Percentiles rank a stretch among this genome's conserved stretches.
phyloP scores from a whole-genome alignment of 2,113 vertebrate genomes.

The Bothrops jararaca region DNA sequence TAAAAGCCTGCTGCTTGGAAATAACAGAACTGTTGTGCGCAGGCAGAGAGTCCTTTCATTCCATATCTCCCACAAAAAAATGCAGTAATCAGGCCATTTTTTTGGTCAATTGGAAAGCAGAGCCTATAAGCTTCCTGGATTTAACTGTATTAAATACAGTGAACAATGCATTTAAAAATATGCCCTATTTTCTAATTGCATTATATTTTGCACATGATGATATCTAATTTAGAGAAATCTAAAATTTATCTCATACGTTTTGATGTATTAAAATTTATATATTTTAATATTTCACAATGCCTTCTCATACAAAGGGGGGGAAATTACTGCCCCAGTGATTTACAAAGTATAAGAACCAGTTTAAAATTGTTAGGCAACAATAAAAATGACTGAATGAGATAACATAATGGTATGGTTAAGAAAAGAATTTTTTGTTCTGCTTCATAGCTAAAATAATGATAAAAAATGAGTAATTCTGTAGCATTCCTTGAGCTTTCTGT shows the following conservation, averaged over 20 bases:
- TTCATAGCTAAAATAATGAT: neutral
- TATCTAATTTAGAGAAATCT: neutral
- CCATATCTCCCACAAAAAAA: neutral
- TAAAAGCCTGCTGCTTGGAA: neutral
- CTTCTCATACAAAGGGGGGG: neutral
- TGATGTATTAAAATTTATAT: neutral
- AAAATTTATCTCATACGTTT: neutral
- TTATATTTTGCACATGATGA: neutral
- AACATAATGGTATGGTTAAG: neutral
- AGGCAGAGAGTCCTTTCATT: neutral
- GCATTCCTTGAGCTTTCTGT: neutral
- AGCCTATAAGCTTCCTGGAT: neutral
- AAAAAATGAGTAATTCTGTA: neutral
- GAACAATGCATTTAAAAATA: neutral
- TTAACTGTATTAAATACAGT: neutral
- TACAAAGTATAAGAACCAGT: neutral
- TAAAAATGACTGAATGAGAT: neutral
- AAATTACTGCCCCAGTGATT: neutral
- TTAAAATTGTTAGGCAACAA: neutral
- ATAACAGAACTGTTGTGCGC: neutral
- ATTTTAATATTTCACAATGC: neutral
- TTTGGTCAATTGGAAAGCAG: neutral
- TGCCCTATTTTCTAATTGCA: neutral
- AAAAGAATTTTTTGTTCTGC: neutral
- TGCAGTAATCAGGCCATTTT: neutral